These are phyloP conservation scores for Iphiclides podalirius DNA, from an alignment of 2,888 invertebrate genomes.

Conservation along the genomic window DNA sequence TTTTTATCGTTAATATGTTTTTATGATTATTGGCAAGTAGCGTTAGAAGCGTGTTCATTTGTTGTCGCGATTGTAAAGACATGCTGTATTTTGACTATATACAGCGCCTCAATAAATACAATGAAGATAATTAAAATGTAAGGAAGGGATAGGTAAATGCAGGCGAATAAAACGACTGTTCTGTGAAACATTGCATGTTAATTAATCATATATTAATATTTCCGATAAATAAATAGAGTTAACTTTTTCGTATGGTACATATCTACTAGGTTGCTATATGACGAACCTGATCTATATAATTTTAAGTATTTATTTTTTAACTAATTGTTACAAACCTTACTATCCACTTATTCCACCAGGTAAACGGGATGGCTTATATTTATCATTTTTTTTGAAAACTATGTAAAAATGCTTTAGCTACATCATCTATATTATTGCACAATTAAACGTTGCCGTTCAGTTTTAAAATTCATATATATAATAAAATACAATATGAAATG, in stretches of 20 bases:
- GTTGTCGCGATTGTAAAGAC: no score
- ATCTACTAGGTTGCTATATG: conserved; percentile 49
- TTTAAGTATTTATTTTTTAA: conserved; percentile 41
- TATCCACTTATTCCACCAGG: background rate
- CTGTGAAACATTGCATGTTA: conserved; percentile 53
- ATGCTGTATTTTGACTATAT: no score
- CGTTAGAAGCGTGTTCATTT: no score
- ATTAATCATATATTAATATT: conserved; percentile 46
- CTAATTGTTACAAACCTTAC: background rate
- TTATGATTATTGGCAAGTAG: no score
- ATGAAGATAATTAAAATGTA: no score
- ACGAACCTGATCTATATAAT: conserved; percentile 47
- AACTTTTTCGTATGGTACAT: conserved; percentile 48
- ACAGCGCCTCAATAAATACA: no score
- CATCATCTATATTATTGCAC: conserved; percentile 38
- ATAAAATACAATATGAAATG: conserved; percentile 1
- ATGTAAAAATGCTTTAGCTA: conserved; percentile 17
- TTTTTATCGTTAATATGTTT: no score
- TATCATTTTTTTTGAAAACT: background rate
- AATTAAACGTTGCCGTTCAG: conserved; percentile 35
- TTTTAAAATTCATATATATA: conserved; percentile 7
- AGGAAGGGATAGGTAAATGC: no score
- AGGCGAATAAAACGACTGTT: conserved; percentile 37
- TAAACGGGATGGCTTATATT: background rate
- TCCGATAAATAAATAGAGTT: conserved; percentile 66